phyloP scores from a whole-genome alignment of 1,140 invertebrate genomes.

The Propsilocerus akamusi region DNA sequence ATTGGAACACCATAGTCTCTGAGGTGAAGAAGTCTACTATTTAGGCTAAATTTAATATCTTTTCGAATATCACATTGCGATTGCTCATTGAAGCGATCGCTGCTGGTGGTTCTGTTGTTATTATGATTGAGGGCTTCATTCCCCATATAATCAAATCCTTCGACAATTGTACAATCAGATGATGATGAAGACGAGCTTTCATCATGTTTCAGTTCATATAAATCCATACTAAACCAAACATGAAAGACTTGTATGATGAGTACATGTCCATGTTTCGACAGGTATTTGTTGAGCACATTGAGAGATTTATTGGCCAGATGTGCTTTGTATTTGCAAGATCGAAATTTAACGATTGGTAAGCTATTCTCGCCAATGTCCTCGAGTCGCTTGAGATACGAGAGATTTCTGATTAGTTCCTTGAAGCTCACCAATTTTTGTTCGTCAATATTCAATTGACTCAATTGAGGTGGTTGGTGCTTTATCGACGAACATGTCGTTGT shows the following conservation, averaged over 20 bases:
- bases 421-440: constrained; percentile 15
- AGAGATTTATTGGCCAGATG: constrained; percentile 42
- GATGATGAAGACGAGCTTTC: background rate
- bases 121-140: background rate
- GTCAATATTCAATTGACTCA: background rate
- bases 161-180: background rate
- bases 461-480: constrained; percentile 14
- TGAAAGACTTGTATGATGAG: constrained; percentile 43
- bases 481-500: constrained; percentile 24
- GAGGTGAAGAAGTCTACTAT: background rate
- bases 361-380: constrained; percentile 16
- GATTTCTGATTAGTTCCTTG: constrained; percentile 18
- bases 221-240: constrained; percentile 36
- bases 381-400: constrained; percentile 17
- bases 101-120: background rate
- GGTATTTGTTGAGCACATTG: constrained; percentile 37
- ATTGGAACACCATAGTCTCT: too few relatives aligned
- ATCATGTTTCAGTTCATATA: constrained; percentile 24
- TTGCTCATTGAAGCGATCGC: background rate
- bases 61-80: background rate
- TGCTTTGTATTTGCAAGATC: constrained; percentile 39
- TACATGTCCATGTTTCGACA: constrained; percentile 44
- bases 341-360: constrained; percentile 18
- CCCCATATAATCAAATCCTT: background rate
- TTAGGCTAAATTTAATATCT: background rate